Base-by-base conservation (phyloP, 2,888 invertebrate species). In the Ditula angustiorana region DNA sequence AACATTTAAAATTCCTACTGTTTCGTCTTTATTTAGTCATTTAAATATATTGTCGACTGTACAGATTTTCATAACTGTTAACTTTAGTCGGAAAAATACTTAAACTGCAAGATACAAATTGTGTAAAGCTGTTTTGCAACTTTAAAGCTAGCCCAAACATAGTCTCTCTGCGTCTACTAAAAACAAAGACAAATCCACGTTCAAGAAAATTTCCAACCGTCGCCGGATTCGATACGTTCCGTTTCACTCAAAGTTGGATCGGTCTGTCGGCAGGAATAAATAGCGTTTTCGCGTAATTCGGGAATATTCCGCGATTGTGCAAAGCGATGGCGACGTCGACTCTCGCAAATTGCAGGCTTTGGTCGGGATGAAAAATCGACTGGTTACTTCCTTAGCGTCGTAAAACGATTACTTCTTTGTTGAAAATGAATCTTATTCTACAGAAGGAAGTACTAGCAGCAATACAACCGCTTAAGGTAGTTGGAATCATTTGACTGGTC, bases 321-420 rank as follows among this genome's bases (percentile, higher is more conserved):
- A 81, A 77, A 71, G 73, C 74, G 76, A 71, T 71, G 75, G 49
- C 76, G 74, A 77, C 74, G 84, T 80, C 79, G 77, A 80, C 81
- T 74, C 81, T 74, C 83, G 85, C 85, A 87, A 88, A 88, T 87
- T 83, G 85, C 83, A 73, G 76, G 77, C 76, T 74, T 73, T 71
- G 68, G 74, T 72, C 71, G 69, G 76, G 74, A 74, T 83, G 85
- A 87, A 83, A 86, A 85, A 87, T 86, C 30, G 19, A 50, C 19
- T 10, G n/a, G 16, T 49, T 49, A 37, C 35, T 16, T 37, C 16
- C 35, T 19, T 10, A 41, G 41, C 16, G 1, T 37, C 16, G 7
- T 37, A 13, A 19, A 19, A 41, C 19, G 35, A 13, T 37, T 16
- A 37, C 7, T 2, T 13, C 3, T 16, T 19, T 3, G 19, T 10